Evolutionary conservation across 2,888 invertebrate species (phyloP).

Genomic region (Macaria notata): DNA sequence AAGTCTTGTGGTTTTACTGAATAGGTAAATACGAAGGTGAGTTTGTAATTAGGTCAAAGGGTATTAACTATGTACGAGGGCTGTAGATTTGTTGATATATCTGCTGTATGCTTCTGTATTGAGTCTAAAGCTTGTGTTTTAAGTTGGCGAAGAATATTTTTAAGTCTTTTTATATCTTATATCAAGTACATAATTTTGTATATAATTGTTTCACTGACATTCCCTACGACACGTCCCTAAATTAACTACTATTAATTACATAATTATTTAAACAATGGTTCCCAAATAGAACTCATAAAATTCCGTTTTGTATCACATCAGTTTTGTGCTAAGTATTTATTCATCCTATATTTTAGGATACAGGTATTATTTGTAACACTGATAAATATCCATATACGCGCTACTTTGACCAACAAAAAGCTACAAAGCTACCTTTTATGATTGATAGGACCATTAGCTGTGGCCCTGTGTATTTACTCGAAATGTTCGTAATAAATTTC

Average conservation of each 20-base stretch:
- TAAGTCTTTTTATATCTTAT: no score
- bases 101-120: no score
- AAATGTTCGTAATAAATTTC: slow-evolving; percentile 46
- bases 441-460: slow-evolving; percentile 48
- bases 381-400: slow-evolving; percentile 47
- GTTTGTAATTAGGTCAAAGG: slow-evolving; percentile 4
- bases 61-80: neutral
- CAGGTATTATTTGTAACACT: slow-evolving; percentile 43
- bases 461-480: slow-evolving; percentile 35
- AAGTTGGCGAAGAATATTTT: no score
- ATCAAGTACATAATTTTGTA: no score
- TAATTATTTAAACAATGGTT: no score
- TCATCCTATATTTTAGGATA: slow-evolving; percentile 36
- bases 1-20: slow-evolving; percentile 7
- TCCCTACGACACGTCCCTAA: no score
- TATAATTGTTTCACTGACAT: no score
- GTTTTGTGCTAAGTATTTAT: slow-evolving; percentile 24
- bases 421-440: slow-evolving; percentile 47
- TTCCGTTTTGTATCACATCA: no score
- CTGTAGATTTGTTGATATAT: no score
- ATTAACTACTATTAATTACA: no score
- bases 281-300: no score
- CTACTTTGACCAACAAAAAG: slow-evolving; percentile 45
- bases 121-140: no score
- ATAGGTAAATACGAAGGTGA: slow-evolving; percentile 8